These are phyloP conservation scores for Nemapogon koenigi DNA, from an alignment of 2,888 invertebrate genomes.

Conservation along the genomic window DNA sequence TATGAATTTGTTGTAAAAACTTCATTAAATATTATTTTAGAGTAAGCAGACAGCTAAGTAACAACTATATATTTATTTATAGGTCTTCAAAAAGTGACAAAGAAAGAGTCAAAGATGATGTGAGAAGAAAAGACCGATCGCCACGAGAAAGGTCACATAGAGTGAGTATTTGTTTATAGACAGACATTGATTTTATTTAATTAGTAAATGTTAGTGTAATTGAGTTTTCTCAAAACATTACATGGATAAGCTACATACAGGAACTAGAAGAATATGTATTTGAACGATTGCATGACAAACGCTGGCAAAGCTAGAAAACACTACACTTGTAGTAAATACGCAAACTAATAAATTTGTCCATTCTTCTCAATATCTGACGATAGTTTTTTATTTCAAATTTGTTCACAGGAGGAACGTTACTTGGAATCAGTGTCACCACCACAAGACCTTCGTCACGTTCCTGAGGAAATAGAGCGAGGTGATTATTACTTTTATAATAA, in stretches of 20 bases:
- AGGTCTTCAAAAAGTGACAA: constrained; percentile 38
- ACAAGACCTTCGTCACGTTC: constrained; percentile 60
- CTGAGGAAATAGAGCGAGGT: constrained; percentile 58
- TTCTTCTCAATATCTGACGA: too few relatives aligned
- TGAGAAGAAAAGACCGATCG: constrained; percentile 62
- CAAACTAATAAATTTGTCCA: too few relatives aligned
- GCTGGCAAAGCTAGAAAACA: too few relatives aligned
- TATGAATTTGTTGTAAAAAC: too few relatives aligned
- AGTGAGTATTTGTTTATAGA: constrained; percentile 25
- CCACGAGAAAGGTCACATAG: constrained; percentile 51
- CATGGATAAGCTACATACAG: too few relatives aligned
- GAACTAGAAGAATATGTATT: too few relatives aligned
- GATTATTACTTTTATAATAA: constrained; percentile 10
- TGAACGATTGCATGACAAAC: too few relatives aligned
- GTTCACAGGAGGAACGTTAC: constrained; percentile 52
- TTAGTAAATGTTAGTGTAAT: constrained; percentile 14
- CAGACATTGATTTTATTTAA: constrained; percentile 16
- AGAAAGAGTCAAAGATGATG: constrained; percentile 69
- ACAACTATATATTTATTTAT: neutral
- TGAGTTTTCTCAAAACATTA: neutral
- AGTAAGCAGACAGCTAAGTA: too few relatives aligned
- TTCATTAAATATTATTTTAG: too few relatives aligned
- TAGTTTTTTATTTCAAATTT: constrained; percentile 1
- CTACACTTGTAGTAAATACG: too few relatives aligned
- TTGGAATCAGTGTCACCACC: constrained; percentile 54